Evolutionary conservation across 2,888 invertebrate genomes (phyloP).

Genomic region (Drosophila hamatofila): DNA sequence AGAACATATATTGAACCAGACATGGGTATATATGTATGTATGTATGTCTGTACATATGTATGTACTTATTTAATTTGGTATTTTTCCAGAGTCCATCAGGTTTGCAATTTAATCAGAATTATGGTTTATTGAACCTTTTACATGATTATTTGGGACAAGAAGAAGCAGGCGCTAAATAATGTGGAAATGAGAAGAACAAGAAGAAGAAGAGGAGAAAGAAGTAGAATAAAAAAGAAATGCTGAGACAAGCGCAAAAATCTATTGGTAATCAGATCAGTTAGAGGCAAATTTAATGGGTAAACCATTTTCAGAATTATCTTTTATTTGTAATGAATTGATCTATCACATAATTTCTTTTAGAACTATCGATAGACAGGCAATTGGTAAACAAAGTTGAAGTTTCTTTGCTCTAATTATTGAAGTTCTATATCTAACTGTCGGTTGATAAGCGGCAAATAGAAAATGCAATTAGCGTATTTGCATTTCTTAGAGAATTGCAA

Average conservation of each 20-base stretch:
- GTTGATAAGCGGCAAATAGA: conserved; percentile 28
- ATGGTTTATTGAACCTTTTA: conserved; percentile 28
- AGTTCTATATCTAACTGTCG: not conserved
- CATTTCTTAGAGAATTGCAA: conserved; percentile 7
- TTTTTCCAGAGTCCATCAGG: not conserved
- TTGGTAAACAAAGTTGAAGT: not conserved
- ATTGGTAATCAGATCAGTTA: conserved; percentile 1
- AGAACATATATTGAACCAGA: not conserved
- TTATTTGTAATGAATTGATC: not conserved
- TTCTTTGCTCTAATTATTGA: not conserved
- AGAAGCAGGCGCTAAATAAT: conserved; percentile 15
- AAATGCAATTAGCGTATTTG: conserved; percentile 44
- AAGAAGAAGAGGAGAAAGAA: not conserved
- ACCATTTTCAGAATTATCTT: not conserved
- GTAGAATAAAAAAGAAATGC: not conserved
- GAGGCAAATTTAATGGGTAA: not conserved
- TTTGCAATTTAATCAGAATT: conserved; percentile 9
- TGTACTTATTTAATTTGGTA: not conserved
- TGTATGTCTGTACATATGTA: too few relatives aligned
- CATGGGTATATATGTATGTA: too few relatives aligned
- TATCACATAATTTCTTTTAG: not conserved
- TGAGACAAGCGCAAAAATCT: not conserved
- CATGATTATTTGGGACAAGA: not conserved
- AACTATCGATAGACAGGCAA: not conserved
- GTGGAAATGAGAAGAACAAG: not conserved